Evolutionary conservation across 92 coral and sea anemone species (phyloP), one percentile per base, ranked within the genome.

Genomic region (Ricordea florida): DNA sequence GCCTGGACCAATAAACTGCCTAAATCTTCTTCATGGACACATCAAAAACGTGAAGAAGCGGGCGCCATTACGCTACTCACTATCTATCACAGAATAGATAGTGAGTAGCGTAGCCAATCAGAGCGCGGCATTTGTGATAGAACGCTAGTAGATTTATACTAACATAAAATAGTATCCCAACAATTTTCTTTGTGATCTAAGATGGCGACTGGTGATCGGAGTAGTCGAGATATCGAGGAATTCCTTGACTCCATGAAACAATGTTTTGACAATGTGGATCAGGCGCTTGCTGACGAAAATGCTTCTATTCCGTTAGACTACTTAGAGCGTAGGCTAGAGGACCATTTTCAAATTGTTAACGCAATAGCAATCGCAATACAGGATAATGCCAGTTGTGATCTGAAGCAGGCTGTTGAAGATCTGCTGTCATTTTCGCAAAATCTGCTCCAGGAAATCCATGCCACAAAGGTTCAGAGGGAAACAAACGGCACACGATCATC

Each of bases 311-410:
- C 84, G 9, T 66, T 66, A 59, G 84, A 66, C 40, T 78, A 66
- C 40, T 48, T 55, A 57, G 68, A 75, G 33, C 45, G 65, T 45
- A 66, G 38, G 74, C 58, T 66, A 30, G 84, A 78, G 43, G 48
- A 57, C 69, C 85, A 79, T 29, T 79, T 78, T 67, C 69, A 66
- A 78, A 40, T 66, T 66, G 84, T 65, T 51, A 57, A 66, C 29
- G 66, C 75, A 33, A 78, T 56, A 25, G 53, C 44, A 23, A 36
- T 62, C 55, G 55, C 68, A 34, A 32, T 62, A 27, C 34, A 24
- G 15, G 62, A 48, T 44, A 47, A 57, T 32, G 72, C 51, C 71
- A 62, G 41, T 28, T 42, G 31, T 48, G 80, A 79, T 21, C 38
- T 58, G 59, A 68, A 68, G 35, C 50, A 60, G 10, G 29, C 36